Evolutionary conservation across 2,113 vertebrate genomes (phyloP).

Genomic region (Centropus unirufus): DNA sequence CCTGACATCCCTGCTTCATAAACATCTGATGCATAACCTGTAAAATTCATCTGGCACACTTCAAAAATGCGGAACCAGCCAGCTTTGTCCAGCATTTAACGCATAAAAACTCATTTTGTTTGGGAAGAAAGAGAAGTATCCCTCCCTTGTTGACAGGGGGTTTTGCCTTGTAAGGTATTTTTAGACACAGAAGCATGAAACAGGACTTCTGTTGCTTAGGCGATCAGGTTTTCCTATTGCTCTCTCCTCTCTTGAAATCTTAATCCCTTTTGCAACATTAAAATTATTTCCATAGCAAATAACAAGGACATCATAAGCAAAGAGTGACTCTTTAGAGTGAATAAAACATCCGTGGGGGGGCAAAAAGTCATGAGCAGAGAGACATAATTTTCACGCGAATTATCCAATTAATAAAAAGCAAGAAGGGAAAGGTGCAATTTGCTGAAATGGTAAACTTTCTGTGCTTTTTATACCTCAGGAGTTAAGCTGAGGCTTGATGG

Average conservation of each 20-base stretch:
- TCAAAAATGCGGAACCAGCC: background rate
- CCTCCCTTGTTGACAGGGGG: rapidly evolving
- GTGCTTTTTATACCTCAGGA: background rate
- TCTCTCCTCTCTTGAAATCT: slow-evolving; percentile 26
- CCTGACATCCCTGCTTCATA: background rate
- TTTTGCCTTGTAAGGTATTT: background rate
- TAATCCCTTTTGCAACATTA: slow-evolving; percentile 36
- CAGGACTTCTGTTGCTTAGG: slow-evolving; percentile 32
- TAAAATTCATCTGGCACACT: background rate
- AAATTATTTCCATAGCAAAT: background rate
- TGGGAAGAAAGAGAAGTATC: background rate
- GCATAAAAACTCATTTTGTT: rapidly evolving
- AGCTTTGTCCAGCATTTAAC: background rate
- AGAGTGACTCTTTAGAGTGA: background rate
- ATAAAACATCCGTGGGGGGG: background rate
- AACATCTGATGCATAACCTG: no score
- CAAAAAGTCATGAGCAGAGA: background rate
- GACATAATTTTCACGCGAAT: background rate
- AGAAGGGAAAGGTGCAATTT: background rate
- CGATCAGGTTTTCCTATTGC: slow-evolving; percentile 36
- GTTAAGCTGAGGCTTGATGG: background rate
- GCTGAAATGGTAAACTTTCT: background rate
- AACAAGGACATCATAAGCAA: background rate
- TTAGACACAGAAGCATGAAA: background rate
- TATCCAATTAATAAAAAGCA: background rate